Evolutionary conservation across 2,888 invertebrate genomes (phyloP), one percentile per base, ranked within the genome.

Genomic region (Drosophila borealis): DNA sequence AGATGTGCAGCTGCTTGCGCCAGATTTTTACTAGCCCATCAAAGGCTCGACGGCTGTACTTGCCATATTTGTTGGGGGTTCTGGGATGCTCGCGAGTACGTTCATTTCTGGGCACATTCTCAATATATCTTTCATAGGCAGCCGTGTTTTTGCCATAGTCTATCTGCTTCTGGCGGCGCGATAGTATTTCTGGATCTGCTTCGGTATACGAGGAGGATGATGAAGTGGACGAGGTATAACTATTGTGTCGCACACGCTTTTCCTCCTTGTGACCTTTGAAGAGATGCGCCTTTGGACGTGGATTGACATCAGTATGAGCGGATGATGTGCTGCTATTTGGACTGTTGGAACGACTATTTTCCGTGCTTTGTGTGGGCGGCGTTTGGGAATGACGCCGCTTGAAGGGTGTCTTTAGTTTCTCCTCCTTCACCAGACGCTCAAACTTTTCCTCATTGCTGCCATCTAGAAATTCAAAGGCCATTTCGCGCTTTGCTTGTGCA

Each of bases 81-180:
- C 94, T 94, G 2, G 98, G 99, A 92, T 98, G 96, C 4, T 95
- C 95, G 62, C 93, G 94, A 37, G 93, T 93, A 33, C 98, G 94
- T 76, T 94, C 90, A 0, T 93, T 90, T 96, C 94, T 94, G 42
- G 96, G 96, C 45, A 98, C 94, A 81, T 93, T 82, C 79, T 94
- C 93, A 10, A 93, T 89, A 81, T 97, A 98, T 92, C 95, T 95
- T 79, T 96, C 95, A 91, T 98, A 98, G 42, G 97, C 97, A 75
- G 95, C 92, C 33, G 98, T 98, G 89, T 97, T 98, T 93, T 98
- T 98, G 11, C 98, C 98, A 93, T 97, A 98, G 92, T 98, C 97
- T 86, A 98, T 96, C 93, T 98, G 98, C 92, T 98, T 98, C 90
- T 98, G 97, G 45, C 98, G 94, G 71, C 98, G 94, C 42, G 94